Conservation (phyloP, 1,140 invertebrate species). For the Orius laevigatus region DNA sequence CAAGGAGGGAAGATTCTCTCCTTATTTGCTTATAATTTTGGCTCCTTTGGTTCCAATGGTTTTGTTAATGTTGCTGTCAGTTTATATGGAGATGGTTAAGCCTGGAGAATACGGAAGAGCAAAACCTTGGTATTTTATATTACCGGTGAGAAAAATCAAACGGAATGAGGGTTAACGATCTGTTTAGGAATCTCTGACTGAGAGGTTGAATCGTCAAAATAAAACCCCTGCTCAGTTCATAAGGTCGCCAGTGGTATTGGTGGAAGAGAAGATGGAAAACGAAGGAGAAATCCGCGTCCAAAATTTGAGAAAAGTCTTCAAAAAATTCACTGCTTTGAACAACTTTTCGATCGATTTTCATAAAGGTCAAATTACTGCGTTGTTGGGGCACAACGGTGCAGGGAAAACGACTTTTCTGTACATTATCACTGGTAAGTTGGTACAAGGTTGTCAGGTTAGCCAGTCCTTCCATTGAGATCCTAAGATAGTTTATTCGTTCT, state of each 20-base stretch:
- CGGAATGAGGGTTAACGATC: too few relatives aligned
- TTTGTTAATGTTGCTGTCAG: not conserved
- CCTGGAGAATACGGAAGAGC: conserved; percentile 18
- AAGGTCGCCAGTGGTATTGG: too few relatives aligned
- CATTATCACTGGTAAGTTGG: conserved; percentile 28
- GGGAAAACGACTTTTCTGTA: conserved; percentile 73
- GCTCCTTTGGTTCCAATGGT: not conserved
- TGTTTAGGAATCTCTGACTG: too few relatives aligned
- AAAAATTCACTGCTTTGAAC: conserved; percentile 25
- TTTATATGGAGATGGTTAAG: conserved; percentile 20
- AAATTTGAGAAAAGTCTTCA: conserved; percentile 25
- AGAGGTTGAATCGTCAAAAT: too few relatives aligned
- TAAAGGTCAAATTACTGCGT: conserved; percentile 63
- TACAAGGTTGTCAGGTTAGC: too few relatives aligned
- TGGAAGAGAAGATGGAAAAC: too few relatives aligned
- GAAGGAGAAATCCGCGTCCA: too few relatives aligned
- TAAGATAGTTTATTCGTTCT: too few relatives aligned
- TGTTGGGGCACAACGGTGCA: conserved; percentile 76
- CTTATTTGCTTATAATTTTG: too few relatives aligned
- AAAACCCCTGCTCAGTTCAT: too few relatives aligned
- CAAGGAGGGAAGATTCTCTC: too few relatives aligned
- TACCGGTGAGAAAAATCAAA: conserved; percentile 3
- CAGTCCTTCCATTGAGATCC: too few relatives aligned
- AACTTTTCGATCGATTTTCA: conserved; percentile 40
- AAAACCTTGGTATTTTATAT: conserved; percentile 19